These are phyloP conservation scores for Casuarius casuarius DNA, from an alignment of 2,113 vertebrate species.

Conservation along the genomic window DNA sequence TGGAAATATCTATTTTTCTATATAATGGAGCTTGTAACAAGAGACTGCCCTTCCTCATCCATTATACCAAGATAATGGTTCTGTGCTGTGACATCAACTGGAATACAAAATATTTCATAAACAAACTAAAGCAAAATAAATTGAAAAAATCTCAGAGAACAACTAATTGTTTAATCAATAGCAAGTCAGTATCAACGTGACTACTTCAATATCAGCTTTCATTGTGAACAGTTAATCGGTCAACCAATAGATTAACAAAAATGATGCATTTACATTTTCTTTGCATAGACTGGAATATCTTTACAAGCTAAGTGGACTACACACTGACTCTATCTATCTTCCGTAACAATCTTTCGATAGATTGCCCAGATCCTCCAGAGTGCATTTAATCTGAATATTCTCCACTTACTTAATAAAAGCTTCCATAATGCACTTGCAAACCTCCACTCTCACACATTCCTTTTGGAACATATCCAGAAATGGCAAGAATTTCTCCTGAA, in stretches of 20 bases:
- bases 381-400: neutral
- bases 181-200: neutral
- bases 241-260: neutral
- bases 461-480: slow-evolving; percentile 99
- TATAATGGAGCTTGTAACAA: neutral
- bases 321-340: neutral
- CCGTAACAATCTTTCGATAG: neutral
- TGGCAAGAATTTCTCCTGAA: slow-evolving; percentile 94
- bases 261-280: neutral
- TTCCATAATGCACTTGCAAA: slow-evolving; percentile 96
- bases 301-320: neutral
- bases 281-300: neutral
- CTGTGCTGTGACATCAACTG: neutral
- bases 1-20: neutral
- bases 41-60: neutral
- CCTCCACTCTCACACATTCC: slow-evolving; percentile 93
- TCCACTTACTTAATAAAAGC: slow-evolving; percentile 92
- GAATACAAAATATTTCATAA: neutral
- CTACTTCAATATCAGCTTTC: neutral
- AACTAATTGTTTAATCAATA: neutral
- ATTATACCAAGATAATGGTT: neutral
- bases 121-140: neutral
- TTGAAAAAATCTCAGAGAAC: neutral
- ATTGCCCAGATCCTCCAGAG: neutral
- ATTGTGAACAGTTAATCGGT: neutral